Percentiles rank a stretch among this genome's conserved stretches.
These are phyloP conservation scores for Cladorhizidae sp. DNA, from an alignment of 37 sponge, comb jelly and placozoan genomes.

Conservation along the genomic window DNA sequence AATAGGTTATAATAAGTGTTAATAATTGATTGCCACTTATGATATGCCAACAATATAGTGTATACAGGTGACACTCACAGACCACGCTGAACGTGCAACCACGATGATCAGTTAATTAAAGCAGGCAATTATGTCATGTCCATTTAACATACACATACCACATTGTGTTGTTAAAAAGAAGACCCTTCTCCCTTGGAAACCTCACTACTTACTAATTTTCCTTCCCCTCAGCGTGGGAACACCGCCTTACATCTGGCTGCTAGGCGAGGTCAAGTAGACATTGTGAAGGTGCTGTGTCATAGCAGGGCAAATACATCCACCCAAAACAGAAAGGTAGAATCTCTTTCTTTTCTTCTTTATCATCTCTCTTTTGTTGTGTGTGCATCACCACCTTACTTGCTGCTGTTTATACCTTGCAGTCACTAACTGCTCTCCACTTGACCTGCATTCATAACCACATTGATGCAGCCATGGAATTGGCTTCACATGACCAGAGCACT, in stretches of 20 bases:
- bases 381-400: not conserved
- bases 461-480: conserved; percentile 1
- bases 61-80: too few species aligned
- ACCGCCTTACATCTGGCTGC: conserved; percentile 38
- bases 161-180: too few species aligned
- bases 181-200: too few species aligned
- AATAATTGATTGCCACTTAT: too few species aligned
- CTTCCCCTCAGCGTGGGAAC: conserved; percentile 16
- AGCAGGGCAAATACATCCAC: conserved; percentile 6
- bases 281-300: conserved; percentile 9
- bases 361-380: not conserved
- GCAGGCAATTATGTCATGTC: too few species aligned
- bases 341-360: not conserved
- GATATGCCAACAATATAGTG: too few species aligned
- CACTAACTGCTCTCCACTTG: conserved; percentile 11
- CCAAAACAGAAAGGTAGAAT: conserved; percentile 15
- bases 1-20: too few species aligned
- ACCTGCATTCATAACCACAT: conserved; percentile 12
- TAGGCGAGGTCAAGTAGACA: not conserved
- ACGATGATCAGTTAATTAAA: too few species aligned
- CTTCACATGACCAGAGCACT: conserved; percentile 19
- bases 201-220: too few species aligned
- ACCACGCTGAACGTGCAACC: too few species aligned
- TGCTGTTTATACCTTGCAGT: not conserved
- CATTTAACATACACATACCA: too few species aligned